Conservation (phyloP, 2,888 invertebrate genomes). For the Drosophila vallismaia region DNA sequence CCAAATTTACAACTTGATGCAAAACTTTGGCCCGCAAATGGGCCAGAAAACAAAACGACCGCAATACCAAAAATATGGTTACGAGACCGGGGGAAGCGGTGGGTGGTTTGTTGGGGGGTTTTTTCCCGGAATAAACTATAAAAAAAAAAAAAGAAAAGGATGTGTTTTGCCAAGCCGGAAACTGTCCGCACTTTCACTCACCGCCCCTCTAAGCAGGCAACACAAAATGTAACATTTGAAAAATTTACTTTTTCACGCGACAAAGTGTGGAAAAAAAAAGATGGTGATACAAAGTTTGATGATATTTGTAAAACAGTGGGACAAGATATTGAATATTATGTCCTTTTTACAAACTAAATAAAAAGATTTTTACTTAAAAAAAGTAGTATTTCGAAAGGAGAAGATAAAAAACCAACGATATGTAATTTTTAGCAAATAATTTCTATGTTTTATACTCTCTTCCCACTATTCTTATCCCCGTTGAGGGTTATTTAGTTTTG, state of each 20-base stretch:
- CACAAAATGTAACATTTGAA: slow-evolving; percentile 77
- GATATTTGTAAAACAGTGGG: slow-evolving; percentile 8
- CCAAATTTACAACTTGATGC: slow-evolving; percentile 82
- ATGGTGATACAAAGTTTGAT: not conserved
- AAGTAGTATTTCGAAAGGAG: not conserved
- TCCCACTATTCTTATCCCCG: slow-evolving; percentile 40
- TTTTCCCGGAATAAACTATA: slow-evolving; percentile 63
- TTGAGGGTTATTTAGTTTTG: slow-evolving; percentile 14
- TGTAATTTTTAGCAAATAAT: too few species aligned
- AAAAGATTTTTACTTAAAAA: not conserved
- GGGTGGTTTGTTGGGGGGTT: slow-evolving; percentile 26
- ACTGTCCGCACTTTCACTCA: slow-evolving; percentile 60
- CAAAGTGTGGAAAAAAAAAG: not conserved
- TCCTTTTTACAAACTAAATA: too few species aligned
- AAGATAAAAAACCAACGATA: not conserved
- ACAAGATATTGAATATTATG: not conserved
- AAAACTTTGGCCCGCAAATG: slow-evolving; percentile 69
- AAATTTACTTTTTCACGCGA: slow-evolving; percentile 75
- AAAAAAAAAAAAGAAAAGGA: slow-evolving; percentile 46
- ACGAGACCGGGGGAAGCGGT: slow-evolving; percentile 1
- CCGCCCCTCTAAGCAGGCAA: slow-evolving; percentile 64
- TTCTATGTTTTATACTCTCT: not conserved
- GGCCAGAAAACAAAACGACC: slow-evolving; percentile 81
- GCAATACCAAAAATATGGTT: slow-evolving; percentile 45
- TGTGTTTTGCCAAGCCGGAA: slow-evolving; percentile 43